A percentile compares a stretch with the other conserved stretches of the same genome.
These are phyloP conservation scores for Peromyscus attwateri DNA, from an alignment of 2,797 vertebrate genomes.

Conservation along the genomic window DNA sequence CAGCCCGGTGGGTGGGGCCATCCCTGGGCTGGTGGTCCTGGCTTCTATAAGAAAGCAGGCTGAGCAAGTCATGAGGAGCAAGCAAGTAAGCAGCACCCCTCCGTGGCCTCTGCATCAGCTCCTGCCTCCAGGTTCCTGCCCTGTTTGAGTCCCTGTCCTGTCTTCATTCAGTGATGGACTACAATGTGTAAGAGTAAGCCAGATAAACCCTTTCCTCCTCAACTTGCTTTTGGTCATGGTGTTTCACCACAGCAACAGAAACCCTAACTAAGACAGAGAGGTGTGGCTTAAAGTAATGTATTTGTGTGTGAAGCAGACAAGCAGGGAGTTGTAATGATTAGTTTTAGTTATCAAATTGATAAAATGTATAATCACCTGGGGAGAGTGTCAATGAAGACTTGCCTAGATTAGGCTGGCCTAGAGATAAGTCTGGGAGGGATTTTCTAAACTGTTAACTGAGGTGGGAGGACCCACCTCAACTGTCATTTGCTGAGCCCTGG, in stretches of 20 bases:
- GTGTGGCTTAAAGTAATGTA: background rate
- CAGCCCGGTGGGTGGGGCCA: background rate
- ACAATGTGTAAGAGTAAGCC: background rate
- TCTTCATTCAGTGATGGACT: background rate
- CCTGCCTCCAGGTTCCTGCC: background rate
- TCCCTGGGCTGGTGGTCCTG: background rate
- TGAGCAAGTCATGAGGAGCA: background rate
- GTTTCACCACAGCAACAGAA: background rate
- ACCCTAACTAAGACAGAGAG: background rate
- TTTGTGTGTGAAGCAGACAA: background rate
- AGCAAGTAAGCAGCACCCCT: background rate
- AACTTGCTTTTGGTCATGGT: background rate
- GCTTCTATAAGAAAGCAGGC: background rate
- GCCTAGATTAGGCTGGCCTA: background rate
- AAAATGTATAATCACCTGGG: background rate
- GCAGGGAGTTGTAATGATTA: background rate
- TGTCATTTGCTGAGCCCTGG: background rate
- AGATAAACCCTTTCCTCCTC: background rate
- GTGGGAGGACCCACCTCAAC: background rate
- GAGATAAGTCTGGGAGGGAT: background rate
- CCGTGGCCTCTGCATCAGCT: background rate
- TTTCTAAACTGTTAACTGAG: background rate
- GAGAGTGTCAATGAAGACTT: background rate
- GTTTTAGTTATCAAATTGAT: background rate
- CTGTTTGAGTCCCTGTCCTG: background rate